These are phyloP conservation scores for Megaceryle maxima DNA, from an alignment of 2,113 vertebrate genomes.

Conservation along the genomic window DNA sequence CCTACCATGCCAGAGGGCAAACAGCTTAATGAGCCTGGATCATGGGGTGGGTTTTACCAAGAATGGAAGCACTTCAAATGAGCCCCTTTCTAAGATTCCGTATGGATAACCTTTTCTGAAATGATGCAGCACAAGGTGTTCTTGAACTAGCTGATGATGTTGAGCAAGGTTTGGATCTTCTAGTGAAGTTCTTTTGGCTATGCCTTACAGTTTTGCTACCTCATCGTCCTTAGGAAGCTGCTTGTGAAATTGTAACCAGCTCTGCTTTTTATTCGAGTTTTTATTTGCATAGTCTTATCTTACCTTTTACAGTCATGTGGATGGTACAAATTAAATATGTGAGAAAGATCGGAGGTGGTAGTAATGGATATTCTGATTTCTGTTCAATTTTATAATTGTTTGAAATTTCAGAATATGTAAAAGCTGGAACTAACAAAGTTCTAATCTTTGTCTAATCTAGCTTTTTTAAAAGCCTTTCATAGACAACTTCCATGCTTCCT, in stretches of 20 bases:
- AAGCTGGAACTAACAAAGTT: neutral
- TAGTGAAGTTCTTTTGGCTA: neutral
- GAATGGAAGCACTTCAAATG: neutral
- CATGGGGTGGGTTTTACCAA: neutral
- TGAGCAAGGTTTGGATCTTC: neutral
- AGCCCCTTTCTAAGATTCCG: neutral
- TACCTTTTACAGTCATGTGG: neutral
- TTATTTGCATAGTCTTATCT: neutral
- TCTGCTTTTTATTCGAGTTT: neutral
- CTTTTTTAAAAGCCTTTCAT: neutral
- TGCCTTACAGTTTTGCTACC: neutral
- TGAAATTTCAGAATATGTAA: neutral
- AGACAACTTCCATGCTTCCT: neutral
- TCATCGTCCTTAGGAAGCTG: neutral
- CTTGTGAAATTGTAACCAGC: neutral
- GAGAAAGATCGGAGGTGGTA: neutral
- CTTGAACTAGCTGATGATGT: neutral
- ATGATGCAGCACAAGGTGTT: neutral
- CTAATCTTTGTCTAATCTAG: neutral
- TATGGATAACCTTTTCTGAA: neutral
- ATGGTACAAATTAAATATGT: neutral
- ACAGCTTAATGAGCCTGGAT: neutral
- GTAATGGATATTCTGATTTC: neutral
- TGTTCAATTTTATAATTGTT: neutral
- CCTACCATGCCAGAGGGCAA: neutral